Evolutionary conservation across 2,888 invertebrate species (phyloP), one percentile per base, ranked within the genome.

Genomic region (Ormia ochracea): DNA sequence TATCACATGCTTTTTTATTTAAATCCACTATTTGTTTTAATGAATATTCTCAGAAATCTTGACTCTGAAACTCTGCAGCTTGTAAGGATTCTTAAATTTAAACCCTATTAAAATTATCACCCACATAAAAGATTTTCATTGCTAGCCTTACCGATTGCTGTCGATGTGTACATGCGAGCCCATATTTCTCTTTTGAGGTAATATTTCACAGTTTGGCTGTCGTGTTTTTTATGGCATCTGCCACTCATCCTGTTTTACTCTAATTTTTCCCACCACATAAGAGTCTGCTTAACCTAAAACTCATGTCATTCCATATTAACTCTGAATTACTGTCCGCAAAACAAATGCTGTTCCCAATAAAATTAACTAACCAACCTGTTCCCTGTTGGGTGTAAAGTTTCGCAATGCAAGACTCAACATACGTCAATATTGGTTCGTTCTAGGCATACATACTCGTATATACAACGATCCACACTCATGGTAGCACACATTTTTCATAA

Each of bases 281-380:
- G 36, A 38, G 4, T 4, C 45, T 45, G 33, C 45, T 33, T 56
- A 68, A 68, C 56, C 43, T 69, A 36, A 36, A 58, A 45, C 36
- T 26, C 43, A 38, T 65, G 38, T 26, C 21, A 43, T 21, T 26
- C 36, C 12, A 14, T 43, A 43, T 43, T 17, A 52, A 31, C n/a
- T 54, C 31, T 33, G 19, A 56, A 45, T 69, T 58, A 43, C 19
- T 58, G 45, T 36, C 69, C 45, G 68, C 54, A 68, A 68, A 68
- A 56, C 56, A 58, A 48, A 19, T 41, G 56, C n/a, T 61, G 59
- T 31, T 14, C 52, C 52, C 43, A 72, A 72, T 72, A 41, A 26
- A 43, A 43, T 58, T 26, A 58, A 14, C 17, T 26, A 69, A 33
- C 68, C 6, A 69, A 56, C 17, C 43, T 36, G 33, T 12, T 14